Base-by-base conservation (phyloP, 2,888 invertebrate species). In the Catocala nupta region DNA sequence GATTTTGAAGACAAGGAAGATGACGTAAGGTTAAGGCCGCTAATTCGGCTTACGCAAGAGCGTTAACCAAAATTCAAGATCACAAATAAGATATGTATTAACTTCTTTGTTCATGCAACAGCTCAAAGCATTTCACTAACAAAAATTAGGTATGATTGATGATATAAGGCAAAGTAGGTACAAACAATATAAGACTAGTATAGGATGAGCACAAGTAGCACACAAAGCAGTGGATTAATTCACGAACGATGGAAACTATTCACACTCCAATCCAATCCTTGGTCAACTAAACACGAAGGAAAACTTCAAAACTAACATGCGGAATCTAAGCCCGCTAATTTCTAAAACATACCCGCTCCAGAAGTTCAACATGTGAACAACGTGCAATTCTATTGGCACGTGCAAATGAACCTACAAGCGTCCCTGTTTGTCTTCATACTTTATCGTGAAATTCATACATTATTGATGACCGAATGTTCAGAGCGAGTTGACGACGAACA, bases 391-490 rank as follows among this genome's bases (percentile, higher is more conserved):
- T 85, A 87, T 87, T 84, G 86, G 84, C 80, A 85, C 86, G 86
- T 86, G 86, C 86, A 88, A 89, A 89, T 89, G 87, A 90, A 90
- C 88, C 74, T 78, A 83, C 85, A 84, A 85, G 78, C 82, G 81
- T 69, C 78, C 77, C 83, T 90, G 86, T 91, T 90, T 90, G 87
- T 88, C 88, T 91, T 88, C 88, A 90, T 90, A 91, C 88, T 90
- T 90, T 88, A 89, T 87, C 88, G 85, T 78, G 84, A 87, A 87
- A 84, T 87, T 91, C 90, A 90, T 91, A 89, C 90, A 91, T 91
- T 90, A 92, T 91, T 90, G 88, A 92, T 90, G 85, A 82, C 83
- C 82, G 75, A 83, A 81, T 81, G 79, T 83, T 81, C 82, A 39
- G 36, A 70, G 25, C 25, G 51, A 75, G 65, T 78, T 76, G 60